Evolutionary conservation across 1,140 invertebrate species (phyloP), one percentile per base, ranked within the genome.

Genomic region (Nasonia longicornis): DNA sequence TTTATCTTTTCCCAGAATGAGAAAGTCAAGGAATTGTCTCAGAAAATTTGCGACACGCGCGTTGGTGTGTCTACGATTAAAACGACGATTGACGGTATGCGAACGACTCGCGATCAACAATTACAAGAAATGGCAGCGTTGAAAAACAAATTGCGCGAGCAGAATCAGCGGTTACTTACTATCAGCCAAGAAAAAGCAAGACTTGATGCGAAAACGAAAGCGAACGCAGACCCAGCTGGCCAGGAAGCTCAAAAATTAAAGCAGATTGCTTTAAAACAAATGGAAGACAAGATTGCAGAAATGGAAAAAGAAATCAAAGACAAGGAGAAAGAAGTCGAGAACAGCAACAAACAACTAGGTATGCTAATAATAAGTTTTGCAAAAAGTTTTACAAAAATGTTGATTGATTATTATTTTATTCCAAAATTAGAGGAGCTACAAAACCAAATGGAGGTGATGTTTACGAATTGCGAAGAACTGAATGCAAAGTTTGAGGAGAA

Each of bases 41-140:
- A 94, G 85, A 97, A 96, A 87, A 97, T 98, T 82, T 95, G 94
- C 83, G 96, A 98, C 86, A 97, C 97, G 0, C 93, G 97, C 3
- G 94, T 95, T 42, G 95, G 95, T 26, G 98, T 99, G 0, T 96
- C 97, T 0, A 95, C 96, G 63, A 96, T 98, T 0, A 99, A 99
- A 90, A 94, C 95, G 2, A 97, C 96, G 31, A 99, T 99, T 83
- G 98, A 99, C 91, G 95, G 96, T 6, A 99, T 99, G 98, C 92
- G 98, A 74, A 93, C 94, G 0, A 96, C 96, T 35, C 92, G 98
- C 52, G 98, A 99, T 89, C 91, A 94, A 0, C 97, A 97, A 84
- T 94, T 98, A 90, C 93, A 94, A 74, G 96, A 98, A 86, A 97
- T 99, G 94, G 94, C 96, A 16, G 93, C 95, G 69, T 91, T 98